phyloP scores from a whole-genome alignment of 2,113 vertebrate genomes.

The Charina bottae region DNA sequence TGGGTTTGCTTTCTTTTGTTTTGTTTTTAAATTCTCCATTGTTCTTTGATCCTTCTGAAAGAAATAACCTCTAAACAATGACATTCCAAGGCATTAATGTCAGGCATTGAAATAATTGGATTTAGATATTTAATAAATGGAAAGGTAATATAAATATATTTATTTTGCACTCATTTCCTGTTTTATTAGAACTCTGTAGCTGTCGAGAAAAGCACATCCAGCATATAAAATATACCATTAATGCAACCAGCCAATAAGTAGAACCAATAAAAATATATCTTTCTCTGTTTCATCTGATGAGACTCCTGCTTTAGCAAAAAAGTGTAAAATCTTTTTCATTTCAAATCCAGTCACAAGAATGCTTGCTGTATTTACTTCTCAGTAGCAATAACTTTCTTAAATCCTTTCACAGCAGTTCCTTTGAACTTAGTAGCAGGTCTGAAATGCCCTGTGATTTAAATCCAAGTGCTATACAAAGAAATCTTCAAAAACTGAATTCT shows the following conservation, averaged over 20 bases:
- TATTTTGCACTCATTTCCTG: constrained; percentile 22
- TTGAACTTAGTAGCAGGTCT: constrained; percentile 59
- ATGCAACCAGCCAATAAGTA: neutral
- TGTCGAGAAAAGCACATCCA: neutral
- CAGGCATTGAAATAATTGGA: constrained; percentile 18
- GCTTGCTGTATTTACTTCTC: constrained; percentile 48
- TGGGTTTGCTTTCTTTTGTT: neutral
- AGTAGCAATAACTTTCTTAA: constrained; percentile 43
- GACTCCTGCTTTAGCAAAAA: constrained; percentile 25
- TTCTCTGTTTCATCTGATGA: constrained; percentile 15
- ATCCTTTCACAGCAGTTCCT: constrained; percentile 41
- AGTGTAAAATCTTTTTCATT: constrained; percentile 40
- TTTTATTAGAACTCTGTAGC: constrained; percentile 30
- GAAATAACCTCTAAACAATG: constrained; percentile 13
- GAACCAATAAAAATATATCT: constrained; percentile 16
- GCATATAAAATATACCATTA: constrained; percentile 31
- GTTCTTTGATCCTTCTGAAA: constrained; percentile 36
- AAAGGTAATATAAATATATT: constrained; percentile 17
- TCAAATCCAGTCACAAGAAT: constrained; percentile 45
- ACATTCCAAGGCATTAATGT: constrained; percentile 24
- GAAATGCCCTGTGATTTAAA: constrained; percentile 64
- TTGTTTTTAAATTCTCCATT: neutral
- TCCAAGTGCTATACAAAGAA: constrained; percentile 63
- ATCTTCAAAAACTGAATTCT: constrained; percentile 66
- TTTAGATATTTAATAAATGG: constrained; percentile 36